These are phyloP conservation scores for Leucania comma DNA, from an alignment of 2,888 invertebrate genomes.

Conservation along the genomic window DNA sequence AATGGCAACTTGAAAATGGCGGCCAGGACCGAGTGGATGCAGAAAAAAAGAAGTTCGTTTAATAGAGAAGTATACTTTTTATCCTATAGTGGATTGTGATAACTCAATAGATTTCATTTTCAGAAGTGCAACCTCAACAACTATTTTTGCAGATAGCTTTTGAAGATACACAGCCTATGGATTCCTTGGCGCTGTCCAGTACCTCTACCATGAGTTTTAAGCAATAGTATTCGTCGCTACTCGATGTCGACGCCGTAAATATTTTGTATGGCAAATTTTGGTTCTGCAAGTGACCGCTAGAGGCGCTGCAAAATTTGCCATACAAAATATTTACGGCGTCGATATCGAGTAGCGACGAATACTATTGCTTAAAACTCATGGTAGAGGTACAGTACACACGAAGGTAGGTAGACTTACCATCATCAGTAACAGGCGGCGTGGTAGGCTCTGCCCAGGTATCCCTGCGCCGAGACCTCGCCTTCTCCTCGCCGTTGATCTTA, in stretches of 20 bases:
- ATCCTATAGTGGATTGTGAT: not conserved
- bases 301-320: too few species aligned
- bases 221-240: too few species aligned
- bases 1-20: not conserved
- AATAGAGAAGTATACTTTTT: not conserved
- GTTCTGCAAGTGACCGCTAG: too few species aligned
- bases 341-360: too few species aligned
- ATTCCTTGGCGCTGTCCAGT: not conserved
- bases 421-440: constrained; percentile 75
- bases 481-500: constrained; percentile 94
- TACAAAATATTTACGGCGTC: too few species aligned
- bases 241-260: too few species aligned
- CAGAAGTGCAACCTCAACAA: not conserved
- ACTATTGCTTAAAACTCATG: too few species aligned
- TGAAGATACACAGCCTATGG: not conserved
- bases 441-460: constrained; percentile 87
- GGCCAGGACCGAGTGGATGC: not conserved
- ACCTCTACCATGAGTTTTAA: too few species aligned
- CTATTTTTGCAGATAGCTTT: not conserved
- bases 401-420: constrained; percentile 71
- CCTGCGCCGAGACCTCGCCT: constrained; percentile 91
- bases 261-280: too few species aligned
- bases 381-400: too few species aligned
- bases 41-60: not conserved
- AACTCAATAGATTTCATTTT: not conserved